phyloP scores from a whole-genome alignment of 2,888 invertebrate genomes.

The Mesorhabditis sp. region DNA sequence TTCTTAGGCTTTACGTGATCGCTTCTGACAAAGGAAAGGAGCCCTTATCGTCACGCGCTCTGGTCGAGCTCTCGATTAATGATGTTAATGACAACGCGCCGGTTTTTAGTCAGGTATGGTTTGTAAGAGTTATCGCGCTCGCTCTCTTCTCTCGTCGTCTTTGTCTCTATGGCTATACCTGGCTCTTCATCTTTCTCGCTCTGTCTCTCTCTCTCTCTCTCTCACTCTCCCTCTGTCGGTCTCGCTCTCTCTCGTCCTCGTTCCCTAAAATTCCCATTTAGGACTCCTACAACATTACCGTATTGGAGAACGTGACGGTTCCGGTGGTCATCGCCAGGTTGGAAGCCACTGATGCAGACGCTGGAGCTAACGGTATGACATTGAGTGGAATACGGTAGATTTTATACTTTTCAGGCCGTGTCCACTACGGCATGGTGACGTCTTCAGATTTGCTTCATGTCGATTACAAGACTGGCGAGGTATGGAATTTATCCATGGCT shows the following conservation, averaged over 20 bases:
- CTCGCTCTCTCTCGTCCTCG: too few relatives aligned
- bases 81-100: constrained; percentile 58
- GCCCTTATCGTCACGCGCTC: constrained; percentile 34
- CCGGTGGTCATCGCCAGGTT: constrained; percentile 76
- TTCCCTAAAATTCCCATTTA: constrained; percentile 4
- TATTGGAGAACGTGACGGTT: constrained; percentile 78
- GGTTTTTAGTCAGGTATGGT: constrained; percentile 63
- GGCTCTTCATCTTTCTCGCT: too few relatives aligned
- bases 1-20: constrained; percentile 50
- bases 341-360: constrained; percentile 81
- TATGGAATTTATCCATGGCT: constrained; percentile 68
- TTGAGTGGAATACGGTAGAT: background rate
- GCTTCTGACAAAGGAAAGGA: constrained; percentile 50
- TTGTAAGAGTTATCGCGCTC: too few relatives aligned
- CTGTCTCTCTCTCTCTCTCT: too few relatives aligned
- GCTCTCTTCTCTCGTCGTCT: too few relatives aligned
- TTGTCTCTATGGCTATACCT: background rate
- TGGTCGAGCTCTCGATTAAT: constrained; percentile 47
- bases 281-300: constrained; percentile 45
- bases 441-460: constrained; percentile 85
- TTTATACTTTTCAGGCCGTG: constrained; percentile 56
- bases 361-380: constrained; percentile 75
- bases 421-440: constrained; percentile 89
- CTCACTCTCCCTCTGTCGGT: too few relatives aligned
- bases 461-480: constrained; percentile 85